Conservation (phyloP, 2,888 invertebrate species). For the Lithophane ornitopus region DNA sequence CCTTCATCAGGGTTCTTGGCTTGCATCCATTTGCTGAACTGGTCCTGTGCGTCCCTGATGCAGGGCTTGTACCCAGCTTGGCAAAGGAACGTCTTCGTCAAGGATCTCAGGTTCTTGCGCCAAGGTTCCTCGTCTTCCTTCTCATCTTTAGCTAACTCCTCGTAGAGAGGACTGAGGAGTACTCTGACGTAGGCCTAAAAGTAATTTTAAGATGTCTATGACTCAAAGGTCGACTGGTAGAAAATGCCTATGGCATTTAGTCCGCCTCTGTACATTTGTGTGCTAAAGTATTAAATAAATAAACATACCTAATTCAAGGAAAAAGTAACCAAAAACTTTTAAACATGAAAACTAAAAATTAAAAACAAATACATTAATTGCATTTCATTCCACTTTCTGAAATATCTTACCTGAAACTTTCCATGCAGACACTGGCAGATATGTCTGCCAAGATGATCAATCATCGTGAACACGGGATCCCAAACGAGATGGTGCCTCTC, state of each 20-base stretch:
- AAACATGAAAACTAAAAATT: no score
- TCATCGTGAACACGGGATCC: conserved; percentile 96
- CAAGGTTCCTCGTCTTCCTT: conserved; percentile 92
- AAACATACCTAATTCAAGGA: no score
- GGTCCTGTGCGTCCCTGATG: conserved; percentile 93
- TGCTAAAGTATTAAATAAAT: no score
- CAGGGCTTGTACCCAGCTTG: conserved; percentile 95
- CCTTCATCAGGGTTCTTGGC: conserved; percentile 94
- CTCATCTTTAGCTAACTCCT: conserved; percentile 90
- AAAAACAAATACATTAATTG: no score
- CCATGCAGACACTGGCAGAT: conserved; percentile 91
- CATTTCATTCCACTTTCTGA: no score
- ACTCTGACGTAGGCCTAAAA: conserved; percentile 92
- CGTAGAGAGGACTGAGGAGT: conserved; percentile 93
- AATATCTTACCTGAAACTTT: conserved; percentile 92
- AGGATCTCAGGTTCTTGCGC: conserved; percentile 92
- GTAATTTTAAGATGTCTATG: no score
- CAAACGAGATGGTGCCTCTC: conserved; percentile 95
- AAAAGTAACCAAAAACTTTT: no score
- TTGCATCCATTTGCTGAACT: conserved; percentile 94
- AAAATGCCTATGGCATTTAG: no score
- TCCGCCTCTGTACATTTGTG: no score
- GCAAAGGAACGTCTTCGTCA: conserved; percentile 94
- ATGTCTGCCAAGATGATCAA: conserved; percentile 94
- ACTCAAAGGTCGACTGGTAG: no score